Base-by-base conservation (phyloP, 1,140 invertebrate genomes). In the Stenopsyche tienmushanensis region DNA sequence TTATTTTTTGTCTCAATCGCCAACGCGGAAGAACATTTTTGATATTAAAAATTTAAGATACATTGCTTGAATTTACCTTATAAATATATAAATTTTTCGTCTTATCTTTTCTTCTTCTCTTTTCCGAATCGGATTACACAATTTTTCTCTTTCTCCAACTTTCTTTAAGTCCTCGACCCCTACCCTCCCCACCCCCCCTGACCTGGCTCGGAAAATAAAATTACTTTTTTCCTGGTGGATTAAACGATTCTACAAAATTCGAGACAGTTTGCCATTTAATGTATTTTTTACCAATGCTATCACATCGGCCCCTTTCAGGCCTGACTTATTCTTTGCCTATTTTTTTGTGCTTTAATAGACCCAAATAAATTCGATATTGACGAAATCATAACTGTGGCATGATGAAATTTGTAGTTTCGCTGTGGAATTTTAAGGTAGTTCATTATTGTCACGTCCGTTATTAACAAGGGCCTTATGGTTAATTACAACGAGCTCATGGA, bases 221-320 rank as follows among this genome's bases (percentile, higher is more conserved):
- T 47, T 47, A 47, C 10, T 47, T 20, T 47, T 20, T 47, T 20
- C 17, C 10, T 47, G 8, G 29, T 13, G 44, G 44, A 47, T 47
- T 47, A 47, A 47, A 47, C 44, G 44, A 47, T 47, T 47, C 44
- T n/a, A 18, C 10, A 20, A 47, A 47, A 47, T 47, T 47, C 10
- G 44, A 47, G 44, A 13, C 44, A 15, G 18, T 47, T 47, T 47
- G 44, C 44, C 17, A 47, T 47, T 47, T 47, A 47, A 47, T 47
- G 44, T 13, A 7, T 47, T 8, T 47, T 20, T 47, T 47, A 20
- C 44, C 10, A 47, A 15, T 47, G 10, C 44, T 20, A 47, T 20
- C 18, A 47, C 10, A 8, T 20, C 10, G 10, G 34, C 34, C 34
- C n/a, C n/a, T 39, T n/a, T 39, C 34, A n/a, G n/a, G n/a, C n/a